Evolutionary conservation across 2,113 vertebrate genomes (phyloP).

Genomic region (Menura novaehollandiae): DNA sequence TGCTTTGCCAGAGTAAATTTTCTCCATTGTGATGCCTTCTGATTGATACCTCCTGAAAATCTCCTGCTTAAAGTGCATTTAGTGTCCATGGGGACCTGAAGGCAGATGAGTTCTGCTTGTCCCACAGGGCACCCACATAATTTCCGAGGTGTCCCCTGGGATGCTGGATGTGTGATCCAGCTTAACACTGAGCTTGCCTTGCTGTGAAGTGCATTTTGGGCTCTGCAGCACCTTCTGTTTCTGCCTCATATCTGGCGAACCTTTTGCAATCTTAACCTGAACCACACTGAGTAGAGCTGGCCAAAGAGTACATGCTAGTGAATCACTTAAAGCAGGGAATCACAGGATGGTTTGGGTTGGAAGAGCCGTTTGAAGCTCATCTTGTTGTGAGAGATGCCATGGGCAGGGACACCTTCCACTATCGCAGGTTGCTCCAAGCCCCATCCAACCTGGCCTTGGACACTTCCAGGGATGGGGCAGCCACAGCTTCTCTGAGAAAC

Average conservation of each 20-base stretch:
- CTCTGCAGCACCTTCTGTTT: background rate
- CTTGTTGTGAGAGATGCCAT: too few species aligned
- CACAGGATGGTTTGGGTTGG: background rate
- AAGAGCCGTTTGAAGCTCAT: background rate
- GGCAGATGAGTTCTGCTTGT: background rate
- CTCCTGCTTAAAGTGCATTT: background rate
- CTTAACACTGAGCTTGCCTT: background rate
- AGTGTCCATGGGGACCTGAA: background rate
- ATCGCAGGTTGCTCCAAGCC: fast-evolving
- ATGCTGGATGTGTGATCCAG: background rate
- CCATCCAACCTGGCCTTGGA: fast-evolving
- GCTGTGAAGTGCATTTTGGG: background rate
- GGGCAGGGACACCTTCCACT: background rate
- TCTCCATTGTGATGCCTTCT: background rate
- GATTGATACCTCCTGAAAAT: background rate
- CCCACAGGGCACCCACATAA: background rate
- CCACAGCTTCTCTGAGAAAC: fast-evolving
- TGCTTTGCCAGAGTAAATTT: background rate
- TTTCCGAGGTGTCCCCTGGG: background rate
- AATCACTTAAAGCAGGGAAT: background rate
- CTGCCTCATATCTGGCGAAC: background rate
- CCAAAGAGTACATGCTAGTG: too few species aligned
- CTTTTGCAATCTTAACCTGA: background rate
- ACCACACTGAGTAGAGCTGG: background rate
- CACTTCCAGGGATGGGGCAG: background rate